phyloP scores from a whole-genome alignment of 2,797 vertebrate species.

The Acrossocheilus wenchowensis region DNA sequence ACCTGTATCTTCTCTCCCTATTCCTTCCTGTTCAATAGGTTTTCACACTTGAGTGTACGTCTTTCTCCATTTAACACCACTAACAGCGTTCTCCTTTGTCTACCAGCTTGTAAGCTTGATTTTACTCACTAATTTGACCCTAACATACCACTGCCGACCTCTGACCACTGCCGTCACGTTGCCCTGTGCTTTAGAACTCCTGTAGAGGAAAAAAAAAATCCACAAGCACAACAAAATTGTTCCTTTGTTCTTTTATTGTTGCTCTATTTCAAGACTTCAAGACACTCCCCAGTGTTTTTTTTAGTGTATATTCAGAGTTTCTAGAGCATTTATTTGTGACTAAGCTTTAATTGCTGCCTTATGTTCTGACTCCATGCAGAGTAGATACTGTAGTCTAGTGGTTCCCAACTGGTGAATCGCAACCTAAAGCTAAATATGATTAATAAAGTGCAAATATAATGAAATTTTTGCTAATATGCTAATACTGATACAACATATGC shows the following conservation, averaged over 20 bases:
- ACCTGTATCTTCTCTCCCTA: background rate
- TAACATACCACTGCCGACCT: conserved; percentile 70
- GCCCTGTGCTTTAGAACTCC: conserved; percentile 51
- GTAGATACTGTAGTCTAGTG: background rate
- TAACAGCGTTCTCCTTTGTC: conserved; percentile 57
- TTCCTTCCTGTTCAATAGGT: background rate
- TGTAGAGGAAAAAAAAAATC: background rate
- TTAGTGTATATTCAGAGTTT: conserved; percentile 7
- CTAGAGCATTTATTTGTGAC: conserved; percentile 1
- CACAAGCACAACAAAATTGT: conserved; percentile 8
- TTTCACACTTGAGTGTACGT: conserved; percentile 1
- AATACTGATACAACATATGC: background rate
- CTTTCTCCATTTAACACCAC: conserved; percentile 57
- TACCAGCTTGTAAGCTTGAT: conserved; percentile 51
- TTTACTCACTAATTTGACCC: conserved; percentile 65
- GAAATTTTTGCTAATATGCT: background rate
- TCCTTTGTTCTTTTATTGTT: conserved; percentile 33
- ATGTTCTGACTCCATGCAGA: conserved; percentile 9
- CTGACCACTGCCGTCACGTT: conserved; percentile 56
- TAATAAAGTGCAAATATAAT: background rate
- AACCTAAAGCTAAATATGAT: background rate
- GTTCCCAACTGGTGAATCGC: conserved; percentile 3
- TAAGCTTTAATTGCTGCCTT: conserved; percentile 41
- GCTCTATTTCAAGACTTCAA: conserved; percentile 33
- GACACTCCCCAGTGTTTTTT: conserved; percentile 19